phyloP scores from a whole-genome alignment of 2,888 invertebrate species.

The Coleophora deauratella region DNA sequence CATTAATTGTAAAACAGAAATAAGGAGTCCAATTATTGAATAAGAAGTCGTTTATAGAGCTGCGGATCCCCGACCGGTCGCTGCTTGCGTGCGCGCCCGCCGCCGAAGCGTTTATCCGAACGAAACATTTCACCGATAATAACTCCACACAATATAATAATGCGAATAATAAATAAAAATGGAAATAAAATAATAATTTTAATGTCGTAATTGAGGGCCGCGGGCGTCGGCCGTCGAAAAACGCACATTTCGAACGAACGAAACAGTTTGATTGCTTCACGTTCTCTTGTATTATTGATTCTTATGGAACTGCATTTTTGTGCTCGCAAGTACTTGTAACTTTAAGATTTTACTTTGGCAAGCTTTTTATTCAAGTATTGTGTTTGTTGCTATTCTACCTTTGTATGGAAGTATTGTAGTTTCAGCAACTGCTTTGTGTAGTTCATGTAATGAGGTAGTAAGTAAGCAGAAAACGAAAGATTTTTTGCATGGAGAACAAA shows the following conservation, averaged over 20 bases:
- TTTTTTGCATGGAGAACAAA: no score
- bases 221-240: constrained; percentile 40
- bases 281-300: constrained; percentile 49
- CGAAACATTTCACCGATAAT: constrained; percentile 74
- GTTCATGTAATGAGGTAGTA: no score
- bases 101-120: constrained; percentile 65
- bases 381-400: neutral
- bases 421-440: no score
- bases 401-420: no score
- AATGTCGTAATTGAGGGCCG: constrained; percentile 71
- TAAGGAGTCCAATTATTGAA: no score
- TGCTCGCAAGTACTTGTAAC: constrained; percentile 36
- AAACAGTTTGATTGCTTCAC: constrained; percentile 48
- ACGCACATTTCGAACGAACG: constrained; percentile 39
- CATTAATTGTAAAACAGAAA: no score
- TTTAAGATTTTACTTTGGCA: constrained; percentile 23
- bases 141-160: constrained; percentile 75
- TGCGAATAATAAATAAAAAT: constrained; percentile 75
- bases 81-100: constrained; percentile 58
- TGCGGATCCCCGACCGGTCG: constrained; percentile 41
- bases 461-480: no score
- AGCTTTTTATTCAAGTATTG: constrained; percentile 15
- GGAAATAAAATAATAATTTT: constrained; percentile 74
- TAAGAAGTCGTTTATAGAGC: neutral
- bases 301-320: constrained; percentile 40